A percentile compares a stretch with the other conserved stretches of the same genome.
These are phyloP conservation scores for Eupithecia insigniata DNA, from an alignment of 2,888 invertebrate species.

Conservation along the genomic window DNA sequence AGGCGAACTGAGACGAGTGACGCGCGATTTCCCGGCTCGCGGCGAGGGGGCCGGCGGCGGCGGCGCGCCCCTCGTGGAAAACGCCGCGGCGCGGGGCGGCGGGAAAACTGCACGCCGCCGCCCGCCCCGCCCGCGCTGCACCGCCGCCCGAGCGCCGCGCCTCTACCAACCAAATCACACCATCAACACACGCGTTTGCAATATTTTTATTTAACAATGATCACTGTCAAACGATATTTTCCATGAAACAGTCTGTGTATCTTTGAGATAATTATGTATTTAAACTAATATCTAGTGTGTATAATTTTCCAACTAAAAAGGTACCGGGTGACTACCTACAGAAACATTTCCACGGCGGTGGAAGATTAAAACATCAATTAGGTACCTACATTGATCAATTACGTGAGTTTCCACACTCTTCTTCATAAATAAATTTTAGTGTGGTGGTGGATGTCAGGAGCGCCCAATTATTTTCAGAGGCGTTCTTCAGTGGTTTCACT, in stretches of 20 bases:
- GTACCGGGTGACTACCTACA: neutral
- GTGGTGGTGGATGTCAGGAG: neutral
- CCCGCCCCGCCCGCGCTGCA: slow-evolving; percentile 55
- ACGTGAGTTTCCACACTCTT: neutral
- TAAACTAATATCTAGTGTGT: neutral
- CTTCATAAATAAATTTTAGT: neutral
- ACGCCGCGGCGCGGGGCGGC: slow-evolving; percentile 72
- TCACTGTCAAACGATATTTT: neutral
- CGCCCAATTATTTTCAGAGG: neutral
- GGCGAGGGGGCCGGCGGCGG: slow-evolving; percentile 69
- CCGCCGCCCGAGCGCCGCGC: slow-evolving; percentile 52
- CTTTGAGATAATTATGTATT: neutral
- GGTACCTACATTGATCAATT: neutral
- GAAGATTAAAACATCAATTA: neutral
- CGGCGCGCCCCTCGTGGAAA: slow-evolving; percentile 78
- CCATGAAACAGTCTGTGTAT: neutral
- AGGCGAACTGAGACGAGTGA: slow-evolving; percentile 78
- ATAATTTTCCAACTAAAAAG: neutral
- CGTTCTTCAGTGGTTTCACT: neutral
- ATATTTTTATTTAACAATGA: slow-evolving; percentile 38
- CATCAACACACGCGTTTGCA: slow-evolving; percentile 3
- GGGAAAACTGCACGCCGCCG: slow-evolving; percentile 75
- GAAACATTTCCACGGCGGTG: neutral
- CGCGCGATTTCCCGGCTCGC: slow-evolving; percentile 79
- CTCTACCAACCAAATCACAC: slow-evolving; percentile 8